These are phyloP conservation scores for Pycnomerus fuliginosus DNA, from an alignment of 2,888 invertebrate genomes.

Conservation along the genomic window DNA sequence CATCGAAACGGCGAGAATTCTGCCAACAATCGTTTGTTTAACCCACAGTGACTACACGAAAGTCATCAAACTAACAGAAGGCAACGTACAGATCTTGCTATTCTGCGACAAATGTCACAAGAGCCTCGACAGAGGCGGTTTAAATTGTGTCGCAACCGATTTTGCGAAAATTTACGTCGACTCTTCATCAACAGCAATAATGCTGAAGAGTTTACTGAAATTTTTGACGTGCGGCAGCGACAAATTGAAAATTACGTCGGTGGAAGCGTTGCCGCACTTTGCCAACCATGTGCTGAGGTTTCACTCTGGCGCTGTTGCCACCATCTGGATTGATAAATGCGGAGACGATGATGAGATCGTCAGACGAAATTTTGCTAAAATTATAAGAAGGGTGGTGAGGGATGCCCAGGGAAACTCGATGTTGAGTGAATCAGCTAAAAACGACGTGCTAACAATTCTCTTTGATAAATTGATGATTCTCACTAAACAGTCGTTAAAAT, in stretches of 20 bases:
- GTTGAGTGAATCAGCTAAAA: slow-evolving; percentile 47
- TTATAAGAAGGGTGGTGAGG: slow-evolving; percentile 34
- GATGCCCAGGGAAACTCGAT: slow-evolving; percentile 32
- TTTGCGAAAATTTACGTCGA: slow-evolving; percentile 32
- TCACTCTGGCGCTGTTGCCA: slow-evolving; percentile 44
- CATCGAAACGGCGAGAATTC: slow-evolving; percentile 25
- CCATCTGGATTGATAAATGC: slow-evolving; percentile 50
- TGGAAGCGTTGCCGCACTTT: slow-evolving; percentile 49
- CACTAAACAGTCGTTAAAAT: slow-evolving; percentile 56
- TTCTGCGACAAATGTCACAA: slow-evolving; percentile 39
- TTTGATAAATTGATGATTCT: slow-evolving; percentile 54
- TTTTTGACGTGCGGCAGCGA: slow-evolving; percentile 29
- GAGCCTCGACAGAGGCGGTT: background rate
- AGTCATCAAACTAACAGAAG: slow-evolving; percentile 23
- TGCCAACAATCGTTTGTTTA: slow-evolving; percentile 38
- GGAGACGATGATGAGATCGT: slow-evolving; percentile 45
- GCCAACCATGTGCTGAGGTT: slow-evolving; percentile 53
- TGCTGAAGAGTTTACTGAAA: slow-evolving; percentile 38
- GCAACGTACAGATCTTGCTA: slow-evolving; percentile 18
- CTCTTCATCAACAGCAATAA: slow-evolving; percentile 29
- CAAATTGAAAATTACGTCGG: slow-evolving; percentile 43
- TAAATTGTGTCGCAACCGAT: slow-evolving; percentile 1
- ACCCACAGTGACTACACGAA: slow-evolving; percentile 35
- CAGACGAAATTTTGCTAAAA: slow-evolving; percentile 44
- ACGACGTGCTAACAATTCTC: slow-evolving; percentile 50